These are phyloP conservation scores for Rhinatrema bivittatum DNA, from an alignment of 2,797 vertebrate genomes.

Conservation along the genomic window DNA sequence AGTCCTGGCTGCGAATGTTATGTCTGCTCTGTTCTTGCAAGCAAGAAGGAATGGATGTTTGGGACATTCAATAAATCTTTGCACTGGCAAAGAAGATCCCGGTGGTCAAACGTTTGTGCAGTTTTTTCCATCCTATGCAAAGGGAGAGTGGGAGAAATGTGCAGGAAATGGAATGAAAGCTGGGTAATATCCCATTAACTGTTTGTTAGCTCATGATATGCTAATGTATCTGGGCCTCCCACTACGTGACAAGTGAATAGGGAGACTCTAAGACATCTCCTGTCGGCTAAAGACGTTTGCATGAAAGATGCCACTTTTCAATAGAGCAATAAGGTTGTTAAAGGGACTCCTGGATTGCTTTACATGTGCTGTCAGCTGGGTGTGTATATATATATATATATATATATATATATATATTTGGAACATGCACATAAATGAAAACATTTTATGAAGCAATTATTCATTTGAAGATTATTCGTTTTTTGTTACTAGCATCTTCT, in stretches of 20 bases:
- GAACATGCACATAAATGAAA: no score
- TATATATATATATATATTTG: no score
- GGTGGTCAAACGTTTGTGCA: not conserved
- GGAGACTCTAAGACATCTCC: not conserved
- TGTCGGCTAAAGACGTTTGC: slow-evolving; percentile 2
- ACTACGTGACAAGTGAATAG: not conserved
- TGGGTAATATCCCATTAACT: slow-evolving; percentile 8
- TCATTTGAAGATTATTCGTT: no score
- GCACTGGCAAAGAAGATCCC: not conserved
- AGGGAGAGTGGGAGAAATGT: no score
- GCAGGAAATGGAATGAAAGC: slow-evolving; percentile 6
- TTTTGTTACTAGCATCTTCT: no score
- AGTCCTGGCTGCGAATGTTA: slow-evolving; percentile 2
- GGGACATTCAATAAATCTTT: not conserved
- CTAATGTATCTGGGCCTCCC: slow-evolving; percentile 1
- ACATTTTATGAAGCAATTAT: no score
- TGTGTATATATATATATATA: no score
- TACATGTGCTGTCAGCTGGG: no score
- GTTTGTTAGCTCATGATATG: not conserved
- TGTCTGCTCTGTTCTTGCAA: not conserved
- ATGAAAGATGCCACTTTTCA: not conserved
- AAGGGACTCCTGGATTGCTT: no score
- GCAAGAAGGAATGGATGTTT: slow-evolving; percentile 5
- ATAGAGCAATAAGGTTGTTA: no score
- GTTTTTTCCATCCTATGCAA: no score